phyloP scores from a whole-genome alignment of 2,113 vertebrate genomes.

The Toxostoma redivivum region DNA sequence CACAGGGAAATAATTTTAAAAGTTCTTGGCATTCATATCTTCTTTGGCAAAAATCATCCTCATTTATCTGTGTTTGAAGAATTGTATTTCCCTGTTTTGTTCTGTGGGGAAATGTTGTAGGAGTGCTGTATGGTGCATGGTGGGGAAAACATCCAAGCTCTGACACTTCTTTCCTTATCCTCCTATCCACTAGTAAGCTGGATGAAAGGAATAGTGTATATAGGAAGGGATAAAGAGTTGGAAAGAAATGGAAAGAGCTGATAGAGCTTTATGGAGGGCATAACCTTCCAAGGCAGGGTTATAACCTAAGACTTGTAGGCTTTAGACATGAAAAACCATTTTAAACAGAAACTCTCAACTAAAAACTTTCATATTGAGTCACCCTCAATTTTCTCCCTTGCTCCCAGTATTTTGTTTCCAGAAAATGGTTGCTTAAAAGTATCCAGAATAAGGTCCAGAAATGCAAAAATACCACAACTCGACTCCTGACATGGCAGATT shows the following conservation, averaged over 20 bases:
- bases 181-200: neutral
- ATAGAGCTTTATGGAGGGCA: fast-evolving
- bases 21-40: neutral
- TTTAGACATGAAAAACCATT: neutral
- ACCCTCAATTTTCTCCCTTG: neutral
- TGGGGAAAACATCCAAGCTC: neutral
- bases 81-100: neutral
- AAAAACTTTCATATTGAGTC: neutral
- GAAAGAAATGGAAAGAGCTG: neutral
- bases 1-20: neutral
- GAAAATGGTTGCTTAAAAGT: neutral
- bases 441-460: neutral
- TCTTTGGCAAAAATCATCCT: neutral
- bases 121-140: neutral
- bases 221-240: neutral
- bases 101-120: neutral
- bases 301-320: neutral
- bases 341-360: neutral
- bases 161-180: neutral
- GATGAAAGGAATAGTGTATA: neutral
- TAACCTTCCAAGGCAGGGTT: neutral
- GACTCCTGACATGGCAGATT: fast-evolving
- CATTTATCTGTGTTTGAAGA: neutral
- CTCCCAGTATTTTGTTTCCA: neutral
- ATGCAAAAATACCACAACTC: neutral